Percentiles rank a stretch among this genome's conserved stretches.
Conservation (phyloP, 2,888 invertebrate genomes). For the Cosmorhoe ocellata region DNA sequence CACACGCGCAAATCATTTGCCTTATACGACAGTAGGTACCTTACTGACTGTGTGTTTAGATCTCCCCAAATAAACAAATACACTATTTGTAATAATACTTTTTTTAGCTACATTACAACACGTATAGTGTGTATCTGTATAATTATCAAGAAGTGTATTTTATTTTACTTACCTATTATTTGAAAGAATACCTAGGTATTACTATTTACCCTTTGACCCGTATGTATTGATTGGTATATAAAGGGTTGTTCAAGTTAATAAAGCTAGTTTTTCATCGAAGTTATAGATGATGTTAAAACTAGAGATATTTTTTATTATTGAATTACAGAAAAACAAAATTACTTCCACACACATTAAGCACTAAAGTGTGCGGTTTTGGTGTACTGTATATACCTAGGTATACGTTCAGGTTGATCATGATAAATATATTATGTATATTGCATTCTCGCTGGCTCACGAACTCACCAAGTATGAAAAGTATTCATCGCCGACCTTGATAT, state of each 20-base stretch:
- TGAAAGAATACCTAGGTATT: conserved; percentile 42
- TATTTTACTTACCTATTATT: too few species aligned
- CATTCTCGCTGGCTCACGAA: conserved; percentile 45
- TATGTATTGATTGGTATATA: conserved; percentile 23
- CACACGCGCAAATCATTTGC: conserved; percentile 55
- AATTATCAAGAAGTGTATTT: conserved; percentile 52
- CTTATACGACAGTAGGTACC: conserved; percentile 54
- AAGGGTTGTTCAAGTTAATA: conserved; percentile 5
- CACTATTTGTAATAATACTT: too few species aligned
- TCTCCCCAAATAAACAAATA: conserved; percentile 69
- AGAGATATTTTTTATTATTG: not conserved
- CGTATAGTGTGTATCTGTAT: conserved; percentile 53
- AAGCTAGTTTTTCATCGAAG: conserved; percentile 4
- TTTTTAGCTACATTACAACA: too few species aligned
- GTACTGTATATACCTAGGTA: conserved; percentile 26
- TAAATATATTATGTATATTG: conserved; percentile 44
- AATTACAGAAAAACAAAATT: not conserved
- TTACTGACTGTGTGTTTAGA: conserved; percentile 53
- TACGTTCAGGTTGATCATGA: conserved; percentile 43
- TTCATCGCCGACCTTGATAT: conserved; percentile 62
- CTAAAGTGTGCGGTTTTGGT: conserved; percentile 35
- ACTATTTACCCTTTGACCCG: conserved; percentile 37
- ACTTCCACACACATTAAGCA: conserved; percentile 28
- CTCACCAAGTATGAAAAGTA: conserved; percentile 49
- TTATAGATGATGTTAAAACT: not conserved